Conservation (phyloP, 2,113 vertebrate genomes). For the Tenebrosternarchus preto region DNA sequence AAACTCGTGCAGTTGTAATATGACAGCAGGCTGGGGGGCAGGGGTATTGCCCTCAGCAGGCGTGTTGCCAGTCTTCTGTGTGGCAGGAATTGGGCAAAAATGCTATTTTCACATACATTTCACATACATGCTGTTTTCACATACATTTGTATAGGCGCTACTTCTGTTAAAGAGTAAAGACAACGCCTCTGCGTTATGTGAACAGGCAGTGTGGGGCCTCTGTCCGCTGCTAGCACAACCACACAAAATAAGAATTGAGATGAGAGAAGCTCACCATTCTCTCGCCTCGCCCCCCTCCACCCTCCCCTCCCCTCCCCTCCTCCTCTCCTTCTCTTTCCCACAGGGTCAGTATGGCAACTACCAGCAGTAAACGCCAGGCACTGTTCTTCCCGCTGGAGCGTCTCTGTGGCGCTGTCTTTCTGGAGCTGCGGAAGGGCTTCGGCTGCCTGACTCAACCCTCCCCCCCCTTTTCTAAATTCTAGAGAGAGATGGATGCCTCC, state of each 20-base stretch:
- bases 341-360: slow-evolving; percentile 98
- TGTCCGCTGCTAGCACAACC: not conserved
- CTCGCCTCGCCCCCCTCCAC: slow-evolving; percentile 52
- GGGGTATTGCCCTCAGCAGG: no score
- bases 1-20: no score
- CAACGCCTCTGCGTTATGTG: not conserved
- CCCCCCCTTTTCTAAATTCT: slow-evolving; percentile 38
- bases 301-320: slow-evolving; percentile 56
- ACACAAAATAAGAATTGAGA: slow-evolving; percentile 19
- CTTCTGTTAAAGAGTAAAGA: not conserved
- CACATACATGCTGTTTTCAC: slow-evolving; percentile 11
- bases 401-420: slow-evolving; percentile 66
- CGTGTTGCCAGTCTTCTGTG: not conserved
- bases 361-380: slow-evolving; percentile 87
- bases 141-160: slow-evolving; percentile 15
- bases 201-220: slow-evolving; percentile 13
- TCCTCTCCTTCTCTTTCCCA: slow-evolving; percentile 58
- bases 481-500: slow-evolving; percentile 31
- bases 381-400: slow-evolving; percentile 60
- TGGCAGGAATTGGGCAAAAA: not conserved
- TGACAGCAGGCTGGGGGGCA: no score
- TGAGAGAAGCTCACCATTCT: slow-evolving; percentile 36
- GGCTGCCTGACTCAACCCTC: slow-evolving; percentile 53
- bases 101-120: slow-evolving; percentile 13
- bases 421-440: slow-evolving; percentile 66